Base-by-base conservation (phyloP, 2,888 invertebrate genomes). In the Athripsodes cinereus region DNA sequence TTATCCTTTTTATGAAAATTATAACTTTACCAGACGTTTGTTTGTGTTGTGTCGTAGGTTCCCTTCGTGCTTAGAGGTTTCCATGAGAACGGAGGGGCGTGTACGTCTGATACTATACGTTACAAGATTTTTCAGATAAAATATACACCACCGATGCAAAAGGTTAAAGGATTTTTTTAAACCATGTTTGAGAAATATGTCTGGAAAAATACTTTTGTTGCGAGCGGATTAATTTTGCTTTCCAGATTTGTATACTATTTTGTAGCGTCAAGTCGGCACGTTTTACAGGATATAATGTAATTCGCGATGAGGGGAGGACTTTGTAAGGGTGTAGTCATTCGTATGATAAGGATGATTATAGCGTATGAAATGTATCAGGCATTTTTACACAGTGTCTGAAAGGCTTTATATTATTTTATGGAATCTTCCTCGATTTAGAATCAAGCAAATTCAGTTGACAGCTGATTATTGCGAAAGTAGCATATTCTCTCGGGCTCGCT, bases 41-140 rank as follows among this genome's bases (percentile, higher is more conserved):
- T 40, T 40, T 40, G 40, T 13, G 13, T 40, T 40, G 13, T 40
- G 40, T 40, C 40, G 40, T 13, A 40, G 13, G 3, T 40, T 40
- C 2, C 16, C 40, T 40, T 8, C 40, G 40, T 40, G 40, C 40
- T 40, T 40, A 16, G 5, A 40, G 40, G 40, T 40, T 40, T 40
- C 40, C 40, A 40, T 40, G 40, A 40, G 40, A 40, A 40, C 40
- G 16, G 40, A 40, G 40, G 40, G 40, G 40, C 40, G 40, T 40
- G 40, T 40, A 13, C 16, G 13, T 40, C 16, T 40, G n/a, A 40
- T 40, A n/a, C 40, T 3, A 40, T 8, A 40, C 13, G 5, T 40
- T 16, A 40, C n/a, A 40, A 8, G 40, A 3, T 16, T n/a, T 40
- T 40, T 13, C n/a, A 13, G 13, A 13, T 3, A 3, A 40, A 13